Base-by-base conservation (phyloP, 2,888 invertebrate species). In the Leptarthrus brevirostris region DNA sequence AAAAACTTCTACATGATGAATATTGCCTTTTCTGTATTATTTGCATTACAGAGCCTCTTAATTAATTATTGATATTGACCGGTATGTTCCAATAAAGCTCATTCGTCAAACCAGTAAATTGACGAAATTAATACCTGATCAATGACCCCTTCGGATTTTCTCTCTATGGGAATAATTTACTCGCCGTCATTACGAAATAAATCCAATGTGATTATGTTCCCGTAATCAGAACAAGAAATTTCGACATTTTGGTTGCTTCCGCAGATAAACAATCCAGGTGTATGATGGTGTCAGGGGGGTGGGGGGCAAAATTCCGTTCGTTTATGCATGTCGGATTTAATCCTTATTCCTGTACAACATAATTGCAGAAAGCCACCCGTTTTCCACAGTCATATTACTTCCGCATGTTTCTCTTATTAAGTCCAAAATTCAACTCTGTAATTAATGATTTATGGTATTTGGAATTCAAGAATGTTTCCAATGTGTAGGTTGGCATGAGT, bases 201-300 rank as follows among this genome's bases (percentile, higher is more conserved):
- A 56, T 56, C 56, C 56, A 30, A 56, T 16, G 26, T 56, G 26
- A 56, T 56, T 56, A 56, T 56, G 56, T 56, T 14, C 56, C 30
- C 16, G 56, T 56, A 56, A 56, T 56, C 56, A 56, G 26, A 56
- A 30, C 56, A 56, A 56, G 56, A 56, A 56, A 56, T 56, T 56
- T 56, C 56, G 56, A 56, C 56, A 30, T 56, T 56, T 26, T 30
- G 30, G 54, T 56, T 26, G 26, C 24, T 30, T 30, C 30, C 10
- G 30, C 56, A 56, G 54, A 54, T 54, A 26, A 24, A 24, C 54
- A 24, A 24, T 22, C 18, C 30, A 30, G 24, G 54, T 24, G 24
- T 24, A 22, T n/a, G n/a, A n/a, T n/a, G n/a, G n/a, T n/a, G 54
- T 22, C 20, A 12, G 2, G 56, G 10, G 56, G 16, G 56, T 16